Evolutionary conservation across 2,888 invertebrate species (phyloP).

Genomic region (Acanthopleura granulata): DNA sequence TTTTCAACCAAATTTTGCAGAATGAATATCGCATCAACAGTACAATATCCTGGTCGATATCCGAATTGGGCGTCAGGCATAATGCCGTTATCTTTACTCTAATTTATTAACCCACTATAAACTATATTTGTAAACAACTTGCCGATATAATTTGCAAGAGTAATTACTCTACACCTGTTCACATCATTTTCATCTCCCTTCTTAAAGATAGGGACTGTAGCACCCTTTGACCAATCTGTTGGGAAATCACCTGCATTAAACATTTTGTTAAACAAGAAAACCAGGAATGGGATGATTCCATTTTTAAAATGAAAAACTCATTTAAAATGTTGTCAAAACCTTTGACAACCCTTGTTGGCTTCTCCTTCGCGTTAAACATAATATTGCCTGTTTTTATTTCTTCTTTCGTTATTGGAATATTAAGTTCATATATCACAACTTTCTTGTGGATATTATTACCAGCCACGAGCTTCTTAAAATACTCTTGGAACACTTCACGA

Average conservation of each 20-base stretch:
- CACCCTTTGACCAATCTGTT: slow-evolving; percentile 25
- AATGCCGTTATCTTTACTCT: slow-evolving; percentile 23
- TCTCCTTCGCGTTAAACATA: too few relatives aligned
- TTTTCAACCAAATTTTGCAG: too few relatives aligned
- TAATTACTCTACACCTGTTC: slow-evolving; percentile 31
- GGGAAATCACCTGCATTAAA: slow-evolving; percentile 22
- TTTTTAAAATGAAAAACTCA: slow-evolving; percentile 26
- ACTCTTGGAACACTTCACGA: too few relatives aligned
- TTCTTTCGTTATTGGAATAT: too few relatives aligned
- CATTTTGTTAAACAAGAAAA: slow-evolving; percentile 28
- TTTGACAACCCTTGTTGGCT: too few relatives aligned
- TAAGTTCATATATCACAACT: too few relatives aligned
- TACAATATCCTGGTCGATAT: slow-evolving; percentile 27
- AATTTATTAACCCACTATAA: slow-evolving; percentile 30
- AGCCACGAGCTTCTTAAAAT: too few relatives aligned
- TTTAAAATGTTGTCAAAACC: slow-evolving; percentile 25
- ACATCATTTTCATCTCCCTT: slow-evolving; percentile 27
- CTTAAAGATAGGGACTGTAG: slow-evolving; percentile 29
- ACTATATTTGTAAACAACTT: slow-evolving; percentile 31
- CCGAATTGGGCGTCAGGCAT: slow-evolving; percentile 34
- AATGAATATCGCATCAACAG: too few relatives aligned
- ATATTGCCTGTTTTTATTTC: too few relatives aligned
- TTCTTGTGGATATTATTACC: too few relatives aligned
- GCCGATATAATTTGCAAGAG: slow-evolving; percentile 27
- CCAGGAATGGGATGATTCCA: slow-evolving; percentile 20